Evolutionary conservation across 2,797 vertebrate species (phyloP).

Genomic region (Pangasius krempfi): DNA sequence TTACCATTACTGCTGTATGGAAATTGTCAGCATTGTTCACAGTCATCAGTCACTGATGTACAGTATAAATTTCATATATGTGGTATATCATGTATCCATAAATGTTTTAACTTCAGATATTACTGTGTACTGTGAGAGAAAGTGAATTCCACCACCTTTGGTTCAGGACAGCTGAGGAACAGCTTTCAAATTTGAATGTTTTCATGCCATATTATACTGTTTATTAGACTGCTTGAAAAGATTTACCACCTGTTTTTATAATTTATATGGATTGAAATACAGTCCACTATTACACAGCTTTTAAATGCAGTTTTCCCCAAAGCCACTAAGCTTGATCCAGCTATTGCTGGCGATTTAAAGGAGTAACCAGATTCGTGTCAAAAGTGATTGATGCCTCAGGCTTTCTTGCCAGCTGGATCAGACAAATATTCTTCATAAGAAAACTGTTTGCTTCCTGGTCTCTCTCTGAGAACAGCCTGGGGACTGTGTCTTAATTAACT

Average conservation of each 20-base stretch:
- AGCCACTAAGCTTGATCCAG: conserved; percentile 73
- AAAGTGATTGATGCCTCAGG: conserved; percentile 73
- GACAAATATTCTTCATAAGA: conserved; percentile 66
- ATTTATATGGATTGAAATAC: conserved; percentile 59
- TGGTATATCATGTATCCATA: neutral
- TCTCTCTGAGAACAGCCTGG: conserved; percentile 52
- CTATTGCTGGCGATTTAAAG: conserved; percentile 74
- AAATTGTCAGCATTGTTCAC: neutral
- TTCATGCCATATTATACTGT: conserved; percentile 59
- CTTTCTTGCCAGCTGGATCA: conserved; percentile 70
- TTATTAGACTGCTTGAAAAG: conserved; percentile 45
- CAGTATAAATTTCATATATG: neutral
- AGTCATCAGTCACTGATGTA: neutral
- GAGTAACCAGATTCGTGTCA: conserved; percentile 74
- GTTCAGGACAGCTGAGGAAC: conserved; percentile 20
- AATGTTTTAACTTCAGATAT: neutral
- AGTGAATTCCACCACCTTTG: neutral
- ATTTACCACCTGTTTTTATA: neutral
- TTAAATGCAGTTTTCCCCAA: conserved; percentile 62
- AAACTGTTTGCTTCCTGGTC: conserved; percentile 53
- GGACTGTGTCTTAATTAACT: conserved; percentile 14
- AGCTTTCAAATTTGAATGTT: conserved; percentile 14
- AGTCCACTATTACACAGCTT: conserved; percentile 55
- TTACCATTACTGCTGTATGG: neutral
- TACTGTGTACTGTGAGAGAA: neutral